Evolutionary conservation across 1,140 invertebrate species (phyloP).

Genomic region (Drosophila baimaii): DNA sequence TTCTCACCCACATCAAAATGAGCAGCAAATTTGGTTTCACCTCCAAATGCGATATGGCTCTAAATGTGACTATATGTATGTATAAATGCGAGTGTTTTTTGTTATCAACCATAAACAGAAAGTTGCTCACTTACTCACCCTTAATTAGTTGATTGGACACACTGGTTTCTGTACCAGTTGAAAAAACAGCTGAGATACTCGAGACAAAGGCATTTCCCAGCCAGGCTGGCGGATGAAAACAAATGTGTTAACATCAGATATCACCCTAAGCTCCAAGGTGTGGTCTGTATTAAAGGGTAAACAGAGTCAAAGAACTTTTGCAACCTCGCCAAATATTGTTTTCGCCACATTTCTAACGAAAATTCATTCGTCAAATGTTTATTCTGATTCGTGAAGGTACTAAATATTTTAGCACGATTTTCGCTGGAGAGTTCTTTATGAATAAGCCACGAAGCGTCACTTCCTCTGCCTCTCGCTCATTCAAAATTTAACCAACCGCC

Average conservation of each 20-base stretch:
- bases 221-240: conserved; percentile 17
- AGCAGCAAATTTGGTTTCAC: conserved; percentile 20
- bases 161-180: conserved; percentile 41
- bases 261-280: conserved; percentile 10
- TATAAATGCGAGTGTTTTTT: conserved; percentile 8
- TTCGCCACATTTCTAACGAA: neutral
- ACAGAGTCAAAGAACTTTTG: conserved; percentile 28
- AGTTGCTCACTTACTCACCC: conserved; percentile 33
- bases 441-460: conserved; percentile 33
- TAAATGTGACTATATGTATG: neutral
- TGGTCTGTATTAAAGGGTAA: conserved; percentile 25
- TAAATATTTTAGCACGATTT: conserved; percentile 29
- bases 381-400: conserved; percentile 6
- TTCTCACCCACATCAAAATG: conserved; percentile 38
- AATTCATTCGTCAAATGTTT: conserved; percentile 43
- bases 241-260: conserved; percentile 19
- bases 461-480: conserved; percentile 26
- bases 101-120: conserved; percentile 40
- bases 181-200: conserved; percentile 34
- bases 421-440: conserved; percentile 8
- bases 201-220: conserved; percentile 15
- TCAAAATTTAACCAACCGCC: conserved; percentile 11
- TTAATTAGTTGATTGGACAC: conserved; percentile 43
- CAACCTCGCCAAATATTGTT: conserved; percentile 16
- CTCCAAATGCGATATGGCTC: conserved; percentile 16